phyloP scores from a whole-genome alignment of 1,140 invertebrate species.

The Caenorhabditis briggsae region DNA sequence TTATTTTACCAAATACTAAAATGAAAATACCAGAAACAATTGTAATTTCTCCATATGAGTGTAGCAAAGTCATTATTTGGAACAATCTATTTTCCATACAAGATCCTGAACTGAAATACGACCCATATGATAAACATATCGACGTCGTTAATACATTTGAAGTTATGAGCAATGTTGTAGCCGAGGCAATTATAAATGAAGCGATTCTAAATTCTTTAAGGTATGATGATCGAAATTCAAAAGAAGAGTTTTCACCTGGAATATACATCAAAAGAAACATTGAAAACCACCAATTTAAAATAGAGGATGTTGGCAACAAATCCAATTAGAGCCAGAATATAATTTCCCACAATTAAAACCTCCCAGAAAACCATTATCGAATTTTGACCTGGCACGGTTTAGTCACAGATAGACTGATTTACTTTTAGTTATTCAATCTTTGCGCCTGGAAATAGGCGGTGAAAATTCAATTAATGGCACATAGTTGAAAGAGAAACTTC shows the following conservation, averaged over 20 bases:
- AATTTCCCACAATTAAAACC: background rate
- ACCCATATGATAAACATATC: background rate
- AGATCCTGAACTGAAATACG: background rate
- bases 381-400: background rate
- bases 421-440: background rate
- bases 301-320: constrained; percentile 10
- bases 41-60: background rate
- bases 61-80: background rate
- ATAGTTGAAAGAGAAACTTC: background rate
- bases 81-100: background rate
- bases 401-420: background rate
- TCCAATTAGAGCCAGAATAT: constrained; percentile 3
- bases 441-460: constrained; percentile 27
- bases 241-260: background rate
- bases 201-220: background rate
- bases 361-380: constrained; percentile 23
- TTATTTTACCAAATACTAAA: background rate
- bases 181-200: background rate
- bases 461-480: constrained; percentile 1
- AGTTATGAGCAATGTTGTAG: background rate
- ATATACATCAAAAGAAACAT: background rate
- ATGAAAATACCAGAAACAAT: background rate
- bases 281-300: constrained; percentile 6
- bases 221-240: background rate
- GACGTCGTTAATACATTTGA: background rate